Evolutionary conservation across 2,888 invertebrate species (phyloP).

Genomic region (Trichogramma dendrolimi): DNA sequence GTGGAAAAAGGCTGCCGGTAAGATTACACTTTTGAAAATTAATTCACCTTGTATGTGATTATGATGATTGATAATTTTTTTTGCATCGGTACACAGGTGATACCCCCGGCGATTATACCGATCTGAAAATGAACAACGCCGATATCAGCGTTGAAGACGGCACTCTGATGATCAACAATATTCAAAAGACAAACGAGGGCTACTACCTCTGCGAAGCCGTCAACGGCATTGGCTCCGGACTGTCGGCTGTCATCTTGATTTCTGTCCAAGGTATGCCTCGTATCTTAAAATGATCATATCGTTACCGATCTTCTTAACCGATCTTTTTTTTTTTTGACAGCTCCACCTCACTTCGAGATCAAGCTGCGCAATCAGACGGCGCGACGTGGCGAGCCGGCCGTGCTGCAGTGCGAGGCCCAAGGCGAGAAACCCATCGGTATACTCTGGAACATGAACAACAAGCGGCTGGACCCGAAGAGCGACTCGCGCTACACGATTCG

Average conservation of each 20-base stretch:
- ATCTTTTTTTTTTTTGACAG: slow-evolving; percentile 52
- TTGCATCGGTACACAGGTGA: slow-evolving; percentile 61
- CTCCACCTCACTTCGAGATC: slow-evolving; percentile 89
- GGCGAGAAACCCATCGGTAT: slow-evolving; percentile 94
- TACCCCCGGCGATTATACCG: slow-evolving; percentile 88
- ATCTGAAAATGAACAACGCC: slow-evolving; percentile 83
- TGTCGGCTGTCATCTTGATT: slow-evolving; percentile 89
- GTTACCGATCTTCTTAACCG: neutral
- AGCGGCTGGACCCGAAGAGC: slow-evolving; percentile 82
- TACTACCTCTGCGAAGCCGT: slow-evolving; percentile 94
- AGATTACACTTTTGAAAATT: slow-evolving; percentile 31
- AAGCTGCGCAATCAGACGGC: slow-evolving; percentile 89
- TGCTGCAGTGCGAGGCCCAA: slow-evolving; percentile 86
- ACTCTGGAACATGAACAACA: slow-evolving; percentile 92
- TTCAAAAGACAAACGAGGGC: slow-evolving; percentile 90
- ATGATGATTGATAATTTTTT: neutral
- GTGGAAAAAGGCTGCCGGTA: slow-evolving; percentile 94
- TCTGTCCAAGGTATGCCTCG: slow-evolving; percentile 77
- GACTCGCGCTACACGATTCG: slow-evolving; percentile 82
- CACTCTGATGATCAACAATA: slow-evolving; percentile 82
- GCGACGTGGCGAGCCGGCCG: slow-evolving; percentile 83
- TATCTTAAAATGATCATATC: slow-evolving; percentile 3
- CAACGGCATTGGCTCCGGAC: slow-evolving; percentile 90
- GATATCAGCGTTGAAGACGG: slow-evolving; percentile 92
- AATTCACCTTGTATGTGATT: slow-evolving; percentile 3